Evolutionary conservation across 1,140 invertebrate genomes (phyloP), one percentile per base, ranked within the genome.

Genomic region (Ceratina australensis): DNA sequence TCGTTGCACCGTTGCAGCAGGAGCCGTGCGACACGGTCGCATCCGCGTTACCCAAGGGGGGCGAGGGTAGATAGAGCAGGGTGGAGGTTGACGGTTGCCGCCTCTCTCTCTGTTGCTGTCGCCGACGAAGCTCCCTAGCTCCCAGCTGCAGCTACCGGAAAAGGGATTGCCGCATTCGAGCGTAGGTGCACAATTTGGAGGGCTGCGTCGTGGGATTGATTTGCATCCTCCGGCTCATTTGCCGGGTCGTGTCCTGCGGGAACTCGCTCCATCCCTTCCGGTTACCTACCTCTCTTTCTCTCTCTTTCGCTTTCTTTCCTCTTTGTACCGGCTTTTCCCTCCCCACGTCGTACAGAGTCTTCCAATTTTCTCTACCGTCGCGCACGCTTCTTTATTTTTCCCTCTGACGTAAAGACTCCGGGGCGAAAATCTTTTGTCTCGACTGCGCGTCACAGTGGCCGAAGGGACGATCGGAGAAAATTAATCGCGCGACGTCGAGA

Each of bases 151-250:
- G 83, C 76, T 82, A 78, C 80, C 80, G 82, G 86, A 87, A 90
- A 89, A 90, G 90, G 89, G 86, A 89, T 90, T 89, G 86, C 87
- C 83, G 85, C 89, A 89, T 87, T 89, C 87, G 85, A 89, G 88
- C 85, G 84, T 86, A 86, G 88, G 84, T 86, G 86, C 85, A 87
- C 87, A 90, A 90, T 91, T 90, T 88, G 78, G 86, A 86, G 85
- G 82, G 76, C 71, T 77, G 87, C 88, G 86, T 86, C 87, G 76
- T 89, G 90, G 90, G 90, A 90, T 91, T 92, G 91, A 92, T 92
- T 92, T 92, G 90, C 90, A 92, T 91, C 89, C 89, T 86, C 86
- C 84, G 88, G 89, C 89, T 91, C 89, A 92, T 91, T 92, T 90
- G 85, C 86, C 64, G 86, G 89, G 88, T 89, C 87, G 82, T 79